Evolutionary conservation across 2,113 vertebrate species (phyloP).

Genomic region (Sebastes schlegelii): DNA sequence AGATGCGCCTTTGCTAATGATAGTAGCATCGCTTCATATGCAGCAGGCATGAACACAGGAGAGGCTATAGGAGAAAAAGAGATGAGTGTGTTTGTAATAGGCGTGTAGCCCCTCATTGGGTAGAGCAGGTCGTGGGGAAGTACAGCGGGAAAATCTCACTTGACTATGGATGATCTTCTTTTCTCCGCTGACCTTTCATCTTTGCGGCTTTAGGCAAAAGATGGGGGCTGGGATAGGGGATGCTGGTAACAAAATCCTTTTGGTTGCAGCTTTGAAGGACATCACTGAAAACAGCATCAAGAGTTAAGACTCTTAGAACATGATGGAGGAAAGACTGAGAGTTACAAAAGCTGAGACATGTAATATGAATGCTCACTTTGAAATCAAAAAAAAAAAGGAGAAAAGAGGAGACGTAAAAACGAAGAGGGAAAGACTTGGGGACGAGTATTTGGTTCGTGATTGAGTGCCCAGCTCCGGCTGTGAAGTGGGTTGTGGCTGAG

Average conservation of each 20-base stretch:
- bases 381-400: not conserved
- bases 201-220: slow-evolving; percentile 14
- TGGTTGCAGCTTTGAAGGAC: slow-evolving; percentile 9
- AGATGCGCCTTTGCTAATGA: slow-evolving; percentile 70
- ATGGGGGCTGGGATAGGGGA: not conserved
- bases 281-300: not conserved
- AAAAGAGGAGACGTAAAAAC: not conserved
- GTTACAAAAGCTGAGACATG: slow-evolving; percentile 4
- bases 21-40: slow-evolving; percentile 47
- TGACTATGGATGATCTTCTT: slow-evolving; percentile 50
- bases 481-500: not conserved
- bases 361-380: not conserved
- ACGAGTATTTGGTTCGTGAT: not conserved
- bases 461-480: not conserved
- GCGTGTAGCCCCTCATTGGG: slow-evolving; percentile 20
- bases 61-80: slow-evolving; percentile 21
- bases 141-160: slow-evolving; percentile 16
- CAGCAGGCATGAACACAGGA: slow-evolving; percentile 15
- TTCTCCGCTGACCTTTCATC: slow-evolving; percentile 48
- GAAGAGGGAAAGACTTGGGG: not conserved
- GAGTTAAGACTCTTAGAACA: slow-evolving; percentile 8
- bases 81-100: slow-evolving; percentile 19
- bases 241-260: slow-evolving; percentile 13
- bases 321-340: slow-evolving; percentile 10
- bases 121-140: not conserved